Base-by-base conservation (phyloP, 2,888 invertebrate species). In the Sycophila texana region DNA sequence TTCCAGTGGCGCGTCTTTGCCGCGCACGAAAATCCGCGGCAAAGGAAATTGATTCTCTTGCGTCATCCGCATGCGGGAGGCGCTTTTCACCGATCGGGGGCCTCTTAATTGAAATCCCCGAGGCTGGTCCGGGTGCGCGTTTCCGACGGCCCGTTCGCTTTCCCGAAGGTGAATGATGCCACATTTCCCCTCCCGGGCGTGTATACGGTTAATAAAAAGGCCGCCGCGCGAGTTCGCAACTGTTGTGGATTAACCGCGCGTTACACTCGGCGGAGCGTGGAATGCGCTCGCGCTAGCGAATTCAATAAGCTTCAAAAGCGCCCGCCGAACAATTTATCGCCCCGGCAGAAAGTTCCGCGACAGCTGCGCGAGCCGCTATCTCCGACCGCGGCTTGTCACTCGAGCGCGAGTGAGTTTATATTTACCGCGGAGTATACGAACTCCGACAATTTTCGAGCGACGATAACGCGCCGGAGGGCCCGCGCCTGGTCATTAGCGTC, bases 91-190 rank as follows among this genome's bases (percentile, higher is more conserved):
- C 71, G 39, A 70, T 76, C 73, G 73, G 58, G 68, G 63, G 68
- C 73, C 39, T 68, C 72, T 76, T 80, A 76, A 80, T 80, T 73
- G 73, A 80, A 83, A 82, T 82, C 81, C 77, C 78, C 39, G 39
- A 39, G 39, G 10, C 39, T 10, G 39, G 5, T 39, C 39, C 39
- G 39, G 39, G 39, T 0, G 39, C 39, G 39, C 39, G 39, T 39
- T 39, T 39, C 39, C 39, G 39, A 1, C 39, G 10, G 39, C 39
- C 39, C 7, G 10, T 39, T 7, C 39, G 39, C 39, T 39, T 10
- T 39, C 10, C 39, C 39, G 39, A 39, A 39, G 39, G 39, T 39
- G 39, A 39, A 39, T 39, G 39, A 39, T 39, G 39, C 39, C 10
- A 7, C 39, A 39, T 39, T 39, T 39, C 39, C 39, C 10, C 39